A percentile compares a stretch with the other conserved stretches of the same genome.
These are phyloP conservation scores for Lasioglossum calceatum DNA, from an alignment of 2,888 invertebrate genomes.

Conservation along the genomic window DNA sequence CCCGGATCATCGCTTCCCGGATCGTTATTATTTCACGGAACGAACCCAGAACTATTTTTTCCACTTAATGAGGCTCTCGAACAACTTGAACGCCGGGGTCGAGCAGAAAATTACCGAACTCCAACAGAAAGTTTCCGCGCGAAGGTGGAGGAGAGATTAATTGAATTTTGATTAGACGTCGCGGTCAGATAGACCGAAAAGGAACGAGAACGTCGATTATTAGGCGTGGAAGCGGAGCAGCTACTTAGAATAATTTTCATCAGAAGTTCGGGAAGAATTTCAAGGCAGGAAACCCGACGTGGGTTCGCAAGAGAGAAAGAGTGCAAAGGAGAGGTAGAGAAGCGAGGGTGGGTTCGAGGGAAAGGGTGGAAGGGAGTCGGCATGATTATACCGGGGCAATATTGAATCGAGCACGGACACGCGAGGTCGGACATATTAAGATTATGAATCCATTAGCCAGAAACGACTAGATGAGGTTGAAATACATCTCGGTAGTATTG, in stretches of 20 bases:
- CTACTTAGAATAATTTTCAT: constrained; percentile 59
- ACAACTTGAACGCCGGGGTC: constrained; percentile 7
- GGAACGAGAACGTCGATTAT: constrained; percentile 42
- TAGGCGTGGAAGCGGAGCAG: constrained; percentile 47
- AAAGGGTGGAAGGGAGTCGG: constrained; percentile 19
- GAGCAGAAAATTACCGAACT: constrained; percentile 1
- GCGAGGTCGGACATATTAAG: constrained; percentile 78
- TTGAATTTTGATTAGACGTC: constrained; percentile 58
- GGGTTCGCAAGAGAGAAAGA: constrained; percentile 8
- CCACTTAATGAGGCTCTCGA: neutral
- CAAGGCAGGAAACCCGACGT: constrained; percentile 12
- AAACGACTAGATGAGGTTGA: constrained; percentile 69
- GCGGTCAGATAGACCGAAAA: constrained; percentile 28
- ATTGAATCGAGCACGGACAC: constrained; percentile 78
- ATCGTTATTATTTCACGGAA: constrained; percentile 2
- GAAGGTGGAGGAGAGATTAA: constrained; percentile 34
- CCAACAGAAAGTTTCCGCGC: neutral
- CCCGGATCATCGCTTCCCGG: neutral
- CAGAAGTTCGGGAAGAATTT: constrained; percentile 53
- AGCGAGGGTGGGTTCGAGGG: neutral
- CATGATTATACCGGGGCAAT: constrained; percentile 65
- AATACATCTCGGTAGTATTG: constrained; percentile 66
- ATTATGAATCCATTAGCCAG: constrained; percentile 81
- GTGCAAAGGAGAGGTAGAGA: constrained; percentile 17
- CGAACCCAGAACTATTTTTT: neutral